These are phyloP conservation scores for Ephydatia muelleri DNA, from an alignment of 37 sponge, comb jelly and placozoan genomes.

Conservation along the genomic window DNA sequence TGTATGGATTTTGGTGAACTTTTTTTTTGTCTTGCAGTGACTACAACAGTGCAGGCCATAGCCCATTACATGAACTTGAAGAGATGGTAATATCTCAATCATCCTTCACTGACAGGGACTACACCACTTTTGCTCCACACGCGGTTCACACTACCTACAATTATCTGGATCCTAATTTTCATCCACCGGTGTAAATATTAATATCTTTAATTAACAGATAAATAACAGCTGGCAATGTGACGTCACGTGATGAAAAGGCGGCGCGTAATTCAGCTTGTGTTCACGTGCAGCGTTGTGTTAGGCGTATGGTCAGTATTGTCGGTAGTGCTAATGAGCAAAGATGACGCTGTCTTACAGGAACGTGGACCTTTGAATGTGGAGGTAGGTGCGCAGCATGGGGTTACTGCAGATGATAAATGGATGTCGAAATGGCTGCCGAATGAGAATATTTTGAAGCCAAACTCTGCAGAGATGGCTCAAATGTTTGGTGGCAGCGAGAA, in stretches of 20 bases:
- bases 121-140: constrained; percentile 33
- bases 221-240: background rate
- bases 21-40: constrained; percentile 13
- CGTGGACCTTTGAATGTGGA: background rate
- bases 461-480: background rate
- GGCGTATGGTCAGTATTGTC: background rate
- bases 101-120: constrained; percentile 58
- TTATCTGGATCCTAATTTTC: constrained; percentile 79
- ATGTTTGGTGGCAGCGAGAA: background rate
- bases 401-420: background rate
- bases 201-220: background rate
- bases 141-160: constrained; percentile 43
- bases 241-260: background rate
- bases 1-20: background rate
- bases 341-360: background rate
- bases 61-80: constrained; percentile 37
- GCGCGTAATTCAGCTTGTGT: background rate
- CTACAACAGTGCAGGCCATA: constrained; percentile 22
- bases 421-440: background rate
- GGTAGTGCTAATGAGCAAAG: background rate
- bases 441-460: background rate
- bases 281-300: background rate
- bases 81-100: background rate
- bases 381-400: background rate
- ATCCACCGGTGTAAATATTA: constrained; percentile 43